phyloP scores from a whole-genome alignment of 2,113 vertebrate species.

The Corythoichthys haematopterus region DNA sequence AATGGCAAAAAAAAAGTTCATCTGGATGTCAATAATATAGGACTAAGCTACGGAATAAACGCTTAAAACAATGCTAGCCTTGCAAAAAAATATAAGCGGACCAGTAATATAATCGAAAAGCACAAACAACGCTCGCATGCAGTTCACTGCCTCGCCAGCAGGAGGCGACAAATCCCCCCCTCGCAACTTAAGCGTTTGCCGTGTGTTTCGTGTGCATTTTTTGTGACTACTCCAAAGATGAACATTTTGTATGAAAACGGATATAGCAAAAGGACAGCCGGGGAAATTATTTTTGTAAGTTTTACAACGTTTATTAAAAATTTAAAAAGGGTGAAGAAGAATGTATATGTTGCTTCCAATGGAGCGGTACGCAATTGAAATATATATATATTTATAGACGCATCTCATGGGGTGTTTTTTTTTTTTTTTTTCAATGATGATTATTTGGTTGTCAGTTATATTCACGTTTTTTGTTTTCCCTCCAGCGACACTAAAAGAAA shows the following conservation, averaged over 20 bases:
- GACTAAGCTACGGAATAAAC: too few species aligned
- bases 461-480: conserved; percentile 13
- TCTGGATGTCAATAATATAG: too few species aligned
- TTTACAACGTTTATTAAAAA: conserved; percentile 71
- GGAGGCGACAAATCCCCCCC: conserved; percentile 25
- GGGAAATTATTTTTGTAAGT: conserved; percentile 78
- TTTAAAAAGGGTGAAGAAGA: conserved; percentile 56
- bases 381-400: conserved; percentile 77
- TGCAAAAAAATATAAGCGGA: too few species aligned
- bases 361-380: conserved; percentile 53
- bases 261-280: conserved; percentile 40
- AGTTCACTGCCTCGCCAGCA: conserved; percentile 57
- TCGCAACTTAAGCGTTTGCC: background rate
- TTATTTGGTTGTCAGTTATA: background rate
- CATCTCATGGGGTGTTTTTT: conserved; percentile 62
- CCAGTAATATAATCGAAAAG: background rate
- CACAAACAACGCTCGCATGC: conserved; percentile 52
- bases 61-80: too few species aligned
- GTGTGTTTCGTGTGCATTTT: background rate
- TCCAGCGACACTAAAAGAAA: conserved; percentile 10
- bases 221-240: conserved; percentile 24
- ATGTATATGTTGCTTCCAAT: conserved; percentile 57
- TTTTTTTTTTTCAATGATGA: conserved; percentile 30
- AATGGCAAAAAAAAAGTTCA: too few species aligned
- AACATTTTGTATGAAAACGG: conserved; percentile 61